Evolutionary conservation across 2,797 vertebrate species (phyloP).

Genomic region (Parauchenoglanis punctatus): DNA sequence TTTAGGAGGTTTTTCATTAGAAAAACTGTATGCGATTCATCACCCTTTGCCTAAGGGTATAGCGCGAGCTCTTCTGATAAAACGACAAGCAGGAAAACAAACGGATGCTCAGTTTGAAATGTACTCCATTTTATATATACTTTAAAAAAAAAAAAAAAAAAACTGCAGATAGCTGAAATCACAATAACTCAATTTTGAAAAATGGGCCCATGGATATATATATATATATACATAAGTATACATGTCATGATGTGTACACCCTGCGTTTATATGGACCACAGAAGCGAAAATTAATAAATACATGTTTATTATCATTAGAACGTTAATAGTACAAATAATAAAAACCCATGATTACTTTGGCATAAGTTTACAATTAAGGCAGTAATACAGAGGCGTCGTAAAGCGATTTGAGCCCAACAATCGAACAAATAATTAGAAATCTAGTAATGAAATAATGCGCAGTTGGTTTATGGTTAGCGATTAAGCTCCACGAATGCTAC

Average conservation of each 20-base stretch:
- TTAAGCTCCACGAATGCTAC: not conserved
- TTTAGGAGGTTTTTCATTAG: not conserved
- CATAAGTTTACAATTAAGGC: constrained; percentile 43
- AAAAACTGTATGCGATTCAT: too few species aligned
- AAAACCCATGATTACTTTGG: constrained; percentile 54
- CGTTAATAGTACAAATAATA: constrained; percentile 30
- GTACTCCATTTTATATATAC: not conserved
- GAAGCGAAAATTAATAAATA: constrained; percentile 59
- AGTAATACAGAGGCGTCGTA: constrained; percentile 28
- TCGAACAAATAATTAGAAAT: constrained; percentile 30
- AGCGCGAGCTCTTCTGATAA: not conserved
- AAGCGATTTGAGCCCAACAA: constrained; percentile 27
- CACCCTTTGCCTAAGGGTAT: not conserved
- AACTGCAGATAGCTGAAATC: too few species aligned
- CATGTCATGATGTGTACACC: not conserved
- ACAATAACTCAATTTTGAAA: too few species aligned
- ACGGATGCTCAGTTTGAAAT: not conserved
- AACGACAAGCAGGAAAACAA: not conserved
- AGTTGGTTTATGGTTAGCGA: constrained; percentile 23
- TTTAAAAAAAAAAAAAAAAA: too few species aligned
- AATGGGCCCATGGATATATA: not conserved
- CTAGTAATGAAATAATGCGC: constrained; percentile 15
- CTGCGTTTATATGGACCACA: not conserved
- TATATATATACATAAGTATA: not conserved
- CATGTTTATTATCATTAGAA: constrained; percentile 65